Percentiles rank a stretch among this genome's conserved stretches.
phyloP scores from a whole-genome alignment of 37 sponge, comb jelly and placozoan genomes.

The Cladorhizidae sp. region DNA sequence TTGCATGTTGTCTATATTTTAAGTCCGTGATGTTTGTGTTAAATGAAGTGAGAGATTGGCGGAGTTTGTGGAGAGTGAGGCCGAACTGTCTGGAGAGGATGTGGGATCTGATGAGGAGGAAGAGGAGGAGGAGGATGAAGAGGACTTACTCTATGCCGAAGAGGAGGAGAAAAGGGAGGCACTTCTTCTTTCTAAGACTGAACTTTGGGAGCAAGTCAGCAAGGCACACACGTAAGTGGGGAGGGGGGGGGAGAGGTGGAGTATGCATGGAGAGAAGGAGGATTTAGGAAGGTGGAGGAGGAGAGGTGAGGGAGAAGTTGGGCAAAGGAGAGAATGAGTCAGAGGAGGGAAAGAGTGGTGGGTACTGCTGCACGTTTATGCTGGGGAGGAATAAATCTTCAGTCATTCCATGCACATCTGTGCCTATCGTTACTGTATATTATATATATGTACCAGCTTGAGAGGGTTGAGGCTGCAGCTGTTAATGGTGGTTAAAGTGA shows the following conservation, averaged over 20 bases:
- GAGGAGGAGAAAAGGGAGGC: slow-evolving; percentile 70
- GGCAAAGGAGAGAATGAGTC: too few species aligned
- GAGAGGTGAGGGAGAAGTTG: background rate
- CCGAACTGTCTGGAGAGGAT: slow-evolving; percentile 89
- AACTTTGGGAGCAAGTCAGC: slow-evolving; percentile 80
- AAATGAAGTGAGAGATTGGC: slow-evolving; percentile 64
- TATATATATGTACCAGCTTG: too few species aligned
- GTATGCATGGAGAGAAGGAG: background rate
- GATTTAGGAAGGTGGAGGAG: background rate
- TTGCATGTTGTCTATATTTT: too few species aligned
- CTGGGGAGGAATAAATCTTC: too few species aligned
- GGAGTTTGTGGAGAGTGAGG: slow-evolving; percentile 90
- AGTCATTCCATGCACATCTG: too few species aligned
- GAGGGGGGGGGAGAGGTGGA: background rate
- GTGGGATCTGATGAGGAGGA: slow-evolving; percentile 63
- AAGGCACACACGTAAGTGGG: slow-evolving; percentile 79
- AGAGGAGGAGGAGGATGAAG: slow-evolving; percentile 46
- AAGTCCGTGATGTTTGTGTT: too few species aligned
- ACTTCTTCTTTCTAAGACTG: slow-evolving; percentile 59
- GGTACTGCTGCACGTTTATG: too few species aligned
- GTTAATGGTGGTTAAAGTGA: too few species aligned
- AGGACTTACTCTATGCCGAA: slow-evolving; percentile 39
- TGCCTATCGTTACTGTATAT: too few species aligned
- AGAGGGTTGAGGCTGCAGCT: too few species aligned
- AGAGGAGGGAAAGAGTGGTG: too few species aligned